Base-by-base conservation (phyloP, 2,888 invertebrate species). In the Aethes cnicana region DNA sequence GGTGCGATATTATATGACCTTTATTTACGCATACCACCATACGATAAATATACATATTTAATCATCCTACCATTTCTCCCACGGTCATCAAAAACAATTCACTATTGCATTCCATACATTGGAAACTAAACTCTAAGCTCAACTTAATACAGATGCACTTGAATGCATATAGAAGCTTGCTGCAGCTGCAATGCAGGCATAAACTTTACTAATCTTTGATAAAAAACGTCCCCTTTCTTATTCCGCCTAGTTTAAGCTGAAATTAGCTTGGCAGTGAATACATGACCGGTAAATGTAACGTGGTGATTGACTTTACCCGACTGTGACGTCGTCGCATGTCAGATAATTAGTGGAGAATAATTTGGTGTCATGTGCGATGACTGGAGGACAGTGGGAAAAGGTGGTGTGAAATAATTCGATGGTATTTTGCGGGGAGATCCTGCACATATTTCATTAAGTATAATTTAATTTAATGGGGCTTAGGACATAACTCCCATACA, bases 41-140 rank as follows among this genome's bases (percentile, higher is more conserved):
- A 61, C 57, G 63, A 69, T 73, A 66, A 69, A 81, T 84, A 80
- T n/a, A n/a, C 79, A 85, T 85, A 85, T 84, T 85, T 82, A 84
- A 86, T 86, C 82, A 82, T 68, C 58, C 61, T 35, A 41, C 18
- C 61, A 64, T 74, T 77, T 83, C 81, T 87, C 87, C 83, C 87
- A 87, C 87, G 87, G 82, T 83, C 68, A 57, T 64, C 62, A 57
- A 57, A 58, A 44, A 56, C 70, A 63, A 58, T 12, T 23, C 46
- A 50, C 36, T 1, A 59, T 57, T n/a, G 1, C 23, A 7, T 17
- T 7, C 23, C 32, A 20, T 1, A 14, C 11, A 20, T 9, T 3
- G 12, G 5, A 39, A 39, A 1, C 23, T 66, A 66, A 53, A 17
- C 52, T 48, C 47, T 61, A 58, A 0, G 0, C 0, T n/a, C 0